These are phyloP conservation scores for Acleris cristana DNA, from an alignment of 2,888 invertebrate genomes.

Conservation along the genomic window DNA sequence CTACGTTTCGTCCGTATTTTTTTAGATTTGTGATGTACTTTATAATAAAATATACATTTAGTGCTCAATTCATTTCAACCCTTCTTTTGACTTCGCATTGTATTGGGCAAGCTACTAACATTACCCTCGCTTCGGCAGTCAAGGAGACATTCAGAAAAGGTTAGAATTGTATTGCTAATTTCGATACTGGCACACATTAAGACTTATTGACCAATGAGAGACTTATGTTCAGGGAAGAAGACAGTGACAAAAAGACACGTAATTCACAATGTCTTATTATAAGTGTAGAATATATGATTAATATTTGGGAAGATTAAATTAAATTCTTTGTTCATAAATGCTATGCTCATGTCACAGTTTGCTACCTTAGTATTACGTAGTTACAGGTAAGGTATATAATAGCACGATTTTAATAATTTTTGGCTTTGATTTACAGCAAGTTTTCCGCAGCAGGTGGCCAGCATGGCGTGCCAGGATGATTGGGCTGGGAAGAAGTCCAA, in stretches of 20 bases:
- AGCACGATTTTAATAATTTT: no score
- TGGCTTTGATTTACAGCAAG: background rate
- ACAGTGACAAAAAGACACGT: constrained; percentile 4
- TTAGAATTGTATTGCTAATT: background rate
- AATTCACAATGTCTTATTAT: background rate
- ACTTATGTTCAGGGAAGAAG: constrained; percentile 3
- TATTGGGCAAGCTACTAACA: no score
- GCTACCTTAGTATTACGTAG: constrained; percentile 1
- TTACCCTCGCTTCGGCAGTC: no score
- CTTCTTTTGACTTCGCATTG: no score
- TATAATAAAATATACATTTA: no score
- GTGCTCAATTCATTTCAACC: no score
- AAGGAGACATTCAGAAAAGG: no score
- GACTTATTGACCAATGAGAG: background rate
- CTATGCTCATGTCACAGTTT: background rate
- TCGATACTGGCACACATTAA: constrained; percentile 1
- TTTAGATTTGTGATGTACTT: no score
- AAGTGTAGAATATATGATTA: no score
- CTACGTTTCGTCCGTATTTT: no score
- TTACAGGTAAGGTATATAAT: background rate
- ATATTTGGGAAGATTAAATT: constrained; percentile 45
- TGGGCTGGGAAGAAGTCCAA: constrained; percentile 42
- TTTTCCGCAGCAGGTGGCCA: constrained; percentile 3
- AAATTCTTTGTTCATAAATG: constrained; percentile 48
- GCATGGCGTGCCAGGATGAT: constrained; percentile 1